phyloP scores from a whole-genome alignment of 2,888 invertebrate species.

The Amblyteles armatorius region DNA sequence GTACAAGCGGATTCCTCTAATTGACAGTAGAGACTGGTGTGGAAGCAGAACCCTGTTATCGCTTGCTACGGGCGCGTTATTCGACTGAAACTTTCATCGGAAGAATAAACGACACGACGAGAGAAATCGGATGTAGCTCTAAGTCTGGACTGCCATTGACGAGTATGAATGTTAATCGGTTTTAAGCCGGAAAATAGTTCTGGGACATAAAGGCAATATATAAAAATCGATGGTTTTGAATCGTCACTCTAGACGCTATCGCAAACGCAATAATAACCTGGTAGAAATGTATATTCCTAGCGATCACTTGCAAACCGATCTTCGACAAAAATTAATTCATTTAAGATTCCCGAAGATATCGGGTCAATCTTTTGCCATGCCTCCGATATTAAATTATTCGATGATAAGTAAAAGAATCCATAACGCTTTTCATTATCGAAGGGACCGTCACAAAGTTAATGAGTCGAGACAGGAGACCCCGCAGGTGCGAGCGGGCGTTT shows the following conservation, averaged over 20 bases:
- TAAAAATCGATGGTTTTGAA: no score
- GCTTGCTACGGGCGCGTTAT: constrained; percentile 19
- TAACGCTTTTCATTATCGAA: constrained; percentile 23
- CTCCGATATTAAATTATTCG: not conserved
- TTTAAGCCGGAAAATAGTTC: not conserved
- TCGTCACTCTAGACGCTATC: no score
- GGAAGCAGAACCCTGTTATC: constrained; percentile 29
- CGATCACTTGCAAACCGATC: no score
- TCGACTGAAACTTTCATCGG: constrained; percentile 18
- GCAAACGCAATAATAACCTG: no score
- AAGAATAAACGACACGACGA: constrained; percentile 33
- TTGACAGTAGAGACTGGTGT: constrained; percentile 63
- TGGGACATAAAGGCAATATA: no score
- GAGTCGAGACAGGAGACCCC: constrained; percentile 75
- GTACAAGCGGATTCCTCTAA: constrained; percentile 64
- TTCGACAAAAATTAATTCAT: not conserved
- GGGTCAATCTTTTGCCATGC: not conserved
- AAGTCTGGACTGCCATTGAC: not conserved
- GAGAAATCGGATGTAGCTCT: not conserved
- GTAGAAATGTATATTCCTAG: no score
- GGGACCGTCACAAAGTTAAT: constrained; percentile 56
- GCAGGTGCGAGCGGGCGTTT: constrained; percentile 76
- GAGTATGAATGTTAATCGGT: not conserved
- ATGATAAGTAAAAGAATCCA: not conserved
- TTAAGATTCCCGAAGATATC: not conserved